phyloP scores from a whole-genome alignment of 2,113 vertebrate genomes.

The Delphinus delphis region DNA sequence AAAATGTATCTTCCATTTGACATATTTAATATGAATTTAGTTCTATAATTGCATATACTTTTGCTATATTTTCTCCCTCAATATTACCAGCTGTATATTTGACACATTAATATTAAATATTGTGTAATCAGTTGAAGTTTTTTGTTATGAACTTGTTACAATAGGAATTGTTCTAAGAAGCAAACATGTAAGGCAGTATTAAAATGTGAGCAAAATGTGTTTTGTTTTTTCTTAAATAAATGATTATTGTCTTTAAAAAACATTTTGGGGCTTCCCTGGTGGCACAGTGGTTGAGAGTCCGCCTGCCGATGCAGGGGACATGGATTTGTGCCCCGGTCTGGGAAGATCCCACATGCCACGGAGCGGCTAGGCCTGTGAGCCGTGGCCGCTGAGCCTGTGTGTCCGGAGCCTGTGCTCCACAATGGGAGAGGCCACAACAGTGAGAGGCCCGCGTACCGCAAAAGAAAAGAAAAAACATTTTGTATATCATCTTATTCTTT shows the following conservation, averaged over 20 bases:
- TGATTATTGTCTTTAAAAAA: neutral
- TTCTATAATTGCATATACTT: neutral
- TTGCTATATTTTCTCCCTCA: neutral
- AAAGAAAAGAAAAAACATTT: neutral
- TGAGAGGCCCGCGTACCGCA: too few relatives aligned
- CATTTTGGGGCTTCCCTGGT: too few relatives aligned
- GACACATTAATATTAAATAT: neutral
- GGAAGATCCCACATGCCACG: too few relatives aligned
- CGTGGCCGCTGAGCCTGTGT: too few relatives aligned
- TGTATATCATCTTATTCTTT: neutral
- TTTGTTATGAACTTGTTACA: neutral
- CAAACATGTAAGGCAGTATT: neutral
- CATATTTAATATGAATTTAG: neutral
- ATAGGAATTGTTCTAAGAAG: neutral
- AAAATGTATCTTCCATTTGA: neutral
- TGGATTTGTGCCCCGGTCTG: too few relatives aligned
- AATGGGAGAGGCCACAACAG: too few relatives aligned
- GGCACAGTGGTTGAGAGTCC: too few relatives aligned
- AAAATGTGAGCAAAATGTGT: neutral
- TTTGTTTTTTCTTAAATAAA: constrained; percentile 8
- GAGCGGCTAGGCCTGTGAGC: too few relatives aligned
- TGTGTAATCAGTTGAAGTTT: neutral
- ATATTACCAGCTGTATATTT: neutral
- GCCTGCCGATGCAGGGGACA: too few relatives aligned
- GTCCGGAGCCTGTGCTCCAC: too few relatives aligned